Percentiles rank a stretch among this genome's conserved stretches.
phyloP scores from a whole-genome alignment of 2,797 vertebrate species.

The Trachurus trachurus region DNA sequence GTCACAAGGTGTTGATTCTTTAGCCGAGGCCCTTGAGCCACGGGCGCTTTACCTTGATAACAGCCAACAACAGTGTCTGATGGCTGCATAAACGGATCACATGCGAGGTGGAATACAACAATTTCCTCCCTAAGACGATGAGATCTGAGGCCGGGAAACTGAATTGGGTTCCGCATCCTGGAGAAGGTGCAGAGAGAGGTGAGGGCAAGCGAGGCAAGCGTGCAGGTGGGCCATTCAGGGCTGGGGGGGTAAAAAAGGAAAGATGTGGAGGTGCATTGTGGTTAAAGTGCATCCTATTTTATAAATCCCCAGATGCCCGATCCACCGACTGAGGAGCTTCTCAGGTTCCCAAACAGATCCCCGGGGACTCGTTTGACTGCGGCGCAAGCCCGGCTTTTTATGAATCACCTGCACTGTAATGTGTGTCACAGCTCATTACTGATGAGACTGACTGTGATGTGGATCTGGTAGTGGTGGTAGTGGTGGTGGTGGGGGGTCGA shows the following conservation, averaged over 20 bases:
- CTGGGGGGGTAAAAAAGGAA: conserved; percentile 42
- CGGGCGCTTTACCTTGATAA: conserved; percentile 68
- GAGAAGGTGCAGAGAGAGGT: conserved; percentile 22
- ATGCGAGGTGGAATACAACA: conserved; percentile 58
- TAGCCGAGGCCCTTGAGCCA: conserved; percentile 61
- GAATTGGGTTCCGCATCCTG: conserved; percentile 29
- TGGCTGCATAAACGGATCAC: conserved; percentile 65
- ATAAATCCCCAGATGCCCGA: conserved; percentile 52
- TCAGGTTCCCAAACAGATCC: conserved; percentile 58
- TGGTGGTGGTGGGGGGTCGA: too few relatives aligned
- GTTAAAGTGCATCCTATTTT: conserved; percentile 60
- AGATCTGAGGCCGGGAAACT: conserved; percentile 59
- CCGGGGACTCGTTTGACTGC: conserved; percentile 79
- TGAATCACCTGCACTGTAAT: conserved; percentile 73
- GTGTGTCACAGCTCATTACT: conserved; percentile 75
- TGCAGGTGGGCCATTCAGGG: conserved; percentile 22
- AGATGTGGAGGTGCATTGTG: conserved; percentile 33
- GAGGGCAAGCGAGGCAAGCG: conserved; percentile 22
- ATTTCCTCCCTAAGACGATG: conserved; percentile 44
- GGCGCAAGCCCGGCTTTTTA: conserved; percentile 47
- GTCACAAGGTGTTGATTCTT: conserved; percentile 60
- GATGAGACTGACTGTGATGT: conserved; percentile 68
- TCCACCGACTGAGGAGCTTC: conserved; percentile 53
- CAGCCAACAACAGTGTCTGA: conserved; percentile 59
- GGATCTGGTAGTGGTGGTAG: neutral